These are phyloP conservation scores for Picathartes gymnocephalus DNA, from an alignment of 2,113 vertebrate genomes.

Conservation along the genomic window DNA sequence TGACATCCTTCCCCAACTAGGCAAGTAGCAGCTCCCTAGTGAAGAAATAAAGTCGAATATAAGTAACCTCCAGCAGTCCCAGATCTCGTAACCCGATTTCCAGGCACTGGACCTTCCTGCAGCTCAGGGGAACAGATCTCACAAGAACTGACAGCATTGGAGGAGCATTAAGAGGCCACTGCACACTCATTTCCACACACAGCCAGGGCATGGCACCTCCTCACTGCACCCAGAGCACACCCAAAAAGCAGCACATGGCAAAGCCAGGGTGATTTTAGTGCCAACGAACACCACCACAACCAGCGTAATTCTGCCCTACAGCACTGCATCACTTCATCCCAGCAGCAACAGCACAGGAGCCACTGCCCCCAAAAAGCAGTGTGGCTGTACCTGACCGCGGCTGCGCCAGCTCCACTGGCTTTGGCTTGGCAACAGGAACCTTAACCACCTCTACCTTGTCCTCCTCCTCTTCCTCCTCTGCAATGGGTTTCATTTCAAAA, in stretches of 20 bases:
- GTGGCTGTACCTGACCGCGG: neutral
- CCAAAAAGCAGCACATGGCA: neutral
- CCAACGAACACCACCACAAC: constrained; percentile 31
- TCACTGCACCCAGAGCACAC: neutral
- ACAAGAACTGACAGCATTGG: neutral
- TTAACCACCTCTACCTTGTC: constrained; percentile 51
- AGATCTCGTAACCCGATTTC: neutral
- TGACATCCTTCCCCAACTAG: neutral
- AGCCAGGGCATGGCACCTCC: neutral
- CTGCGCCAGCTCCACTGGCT: neutral
- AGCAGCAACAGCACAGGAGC: neutral
- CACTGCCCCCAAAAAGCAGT: neutral
- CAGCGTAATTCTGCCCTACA: neutral
- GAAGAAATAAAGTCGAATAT: neutral
- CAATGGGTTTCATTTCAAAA: constrained; percentile 57
- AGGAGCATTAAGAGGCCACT: neutral
- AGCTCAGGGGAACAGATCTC: neutral
- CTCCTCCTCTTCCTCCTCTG: constrained; percentile 56
- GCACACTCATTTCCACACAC: neutral
- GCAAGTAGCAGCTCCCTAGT: neutral
- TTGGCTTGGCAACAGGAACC: constrained; percentile 8
- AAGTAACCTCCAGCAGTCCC: neutral
- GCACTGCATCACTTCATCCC: constrained; percentile 45
- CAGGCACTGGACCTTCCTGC: neutral
- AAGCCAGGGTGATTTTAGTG: constrained; percentile 37